Percentiles rank a stretch among this genome's conserved stretches.
phyloP scores from a whole-genome alignment of 2,113 vertebrate species.

The Microtus oregoni region DNA sequence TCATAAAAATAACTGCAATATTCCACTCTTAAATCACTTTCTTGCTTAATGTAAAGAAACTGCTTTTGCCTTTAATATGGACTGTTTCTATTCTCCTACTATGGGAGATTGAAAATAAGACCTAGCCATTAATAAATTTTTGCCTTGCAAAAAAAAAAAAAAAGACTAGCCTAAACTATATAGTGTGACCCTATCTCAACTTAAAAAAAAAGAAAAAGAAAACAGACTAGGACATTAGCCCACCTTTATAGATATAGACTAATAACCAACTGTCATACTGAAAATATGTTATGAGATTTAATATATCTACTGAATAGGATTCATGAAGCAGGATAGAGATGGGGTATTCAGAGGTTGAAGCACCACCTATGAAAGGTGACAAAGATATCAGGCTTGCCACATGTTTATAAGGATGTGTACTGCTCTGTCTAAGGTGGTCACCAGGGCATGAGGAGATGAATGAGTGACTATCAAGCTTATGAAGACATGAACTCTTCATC shows the following conservation, averaged over 20 bases:
- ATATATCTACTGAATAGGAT: no score
- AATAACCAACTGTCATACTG: neutral
- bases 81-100: no score
- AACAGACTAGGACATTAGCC: neutral
- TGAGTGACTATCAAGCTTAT: neutral
- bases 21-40: no score
- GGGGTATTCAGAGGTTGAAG: no score
- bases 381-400: accelerated
- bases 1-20: no score
- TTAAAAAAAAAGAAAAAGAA: neutral
- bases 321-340: accelerated
- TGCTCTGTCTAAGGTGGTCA: neutral
- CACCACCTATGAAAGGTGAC: neutral
- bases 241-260: neutral
- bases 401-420: neutral
- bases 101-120: no score
- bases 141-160: no score
- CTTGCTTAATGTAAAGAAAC: no score
- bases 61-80: no score
- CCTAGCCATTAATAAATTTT: no score
- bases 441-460: neutral
- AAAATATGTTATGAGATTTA: neutral
- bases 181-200: neutral
- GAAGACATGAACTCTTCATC: neutral
- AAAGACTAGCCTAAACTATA: neutral